These are phyloP conservation scores for Akabosia matsudoensis DNA, from an alignment of 1,140 invertebrate genomes.

Conservation along the genomic window DNA sequence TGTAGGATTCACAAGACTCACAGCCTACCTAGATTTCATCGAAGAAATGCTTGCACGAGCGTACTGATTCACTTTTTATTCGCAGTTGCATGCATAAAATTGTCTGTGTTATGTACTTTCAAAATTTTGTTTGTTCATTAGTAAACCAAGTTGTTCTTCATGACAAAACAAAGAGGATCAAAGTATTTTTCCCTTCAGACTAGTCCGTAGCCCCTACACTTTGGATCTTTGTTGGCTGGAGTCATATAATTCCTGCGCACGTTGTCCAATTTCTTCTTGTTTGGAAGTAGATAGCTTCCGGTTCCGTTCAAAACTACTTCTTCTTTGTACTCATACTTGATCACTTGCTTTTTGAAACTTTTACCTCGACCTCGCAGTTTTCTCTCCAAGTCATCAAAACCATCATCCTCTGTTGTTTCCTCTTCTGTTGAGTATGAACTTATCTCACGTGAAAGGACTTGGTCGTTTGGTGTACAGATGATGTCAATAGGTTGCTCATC, in stretches of 20 bases:
- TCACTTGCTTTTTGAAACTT: not conserved
- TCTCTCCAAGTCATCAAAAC: not conserved
- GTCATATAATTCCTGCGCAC: not conserved
- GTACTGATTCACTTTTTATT: not conserved
- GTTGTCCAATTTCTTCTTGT: not conserved
- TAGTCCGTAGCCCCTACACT: not conserved
- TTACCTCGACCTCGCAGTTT: not conserved
- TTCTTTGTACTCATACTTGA: not conserved
- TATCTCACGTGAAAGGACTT: too few species aligned
- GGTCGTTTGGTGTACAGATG: too few species aligned
- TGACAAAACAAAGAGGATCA: too few species aligned
- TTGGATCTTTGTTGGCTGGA: not conserved
- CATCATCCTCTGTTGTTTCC: not conserved
- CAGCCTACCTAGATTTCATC: slow-evolving; percentile 42
- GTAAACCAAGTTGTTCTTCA: too few species aligned
- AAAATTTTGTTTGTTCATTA: not conserved
- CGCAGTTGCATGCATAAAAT: too few species aligned
- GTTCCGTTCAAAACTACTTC: not conserved
- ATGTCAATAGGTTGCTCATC: too few species aligned
- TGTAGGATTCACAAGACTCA: slow-evolving; percentile 40
- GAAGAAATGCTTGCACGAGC: slow-evolving; percentile 24
- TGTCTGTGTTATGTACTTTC: too few species aligned
- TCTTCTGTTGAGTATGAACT: not conserved
- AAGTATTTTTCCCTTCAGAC: not conserved
- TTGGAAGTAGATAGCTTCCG: not conserved